Conservation (phyloP, 1,140 invertebrate genomes). For the Achroia grisella region DNA sequence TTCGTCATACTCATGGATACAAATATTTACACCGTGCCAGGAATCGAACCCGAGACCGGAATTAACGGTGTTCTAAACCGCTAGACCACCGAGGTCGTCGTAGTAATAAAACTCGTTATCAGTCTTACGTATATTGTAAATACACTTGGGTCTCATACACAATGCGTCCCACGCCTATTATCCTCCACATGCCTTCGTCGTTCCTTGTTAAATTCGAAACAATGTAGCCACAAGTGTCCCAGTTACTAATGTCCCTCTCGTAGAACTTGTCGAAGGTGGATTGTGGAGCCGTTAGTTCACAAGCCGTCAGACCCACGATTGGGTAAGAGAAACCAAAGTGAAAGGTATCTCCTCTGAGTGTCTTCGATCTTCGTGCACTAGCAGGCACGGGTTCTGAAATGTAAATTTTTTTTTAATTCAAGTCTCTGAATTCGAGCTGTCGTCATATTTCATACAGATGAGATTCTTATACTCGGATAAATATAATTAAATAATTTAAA, state of each 20-base stretch:
- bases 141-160: constrained; percentile 29
- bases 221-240: constrained; percentile 32
- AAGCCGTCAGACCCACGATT: constrained; percentile 29
- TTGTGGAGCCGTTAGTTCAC: constrained; percentile 33
- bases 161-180: constrained; percentile 43
- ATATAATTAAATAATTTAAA: too few relatives aligned
- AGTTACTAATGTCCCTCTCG: constrained; percentile 16
- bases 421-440: too few relatives aligned
- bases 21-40: too few relatives aligned
- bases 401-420: constrained; percentile 6
- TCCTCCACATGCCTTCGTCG: constrained; percentile 42
- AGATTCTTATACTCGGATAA: too few relatives aligned
- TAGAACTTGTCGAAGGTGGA: constrained; percentile 39
- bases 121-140: constrained; percentile 9
- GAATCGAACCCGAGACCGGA: too few relatives aligned
- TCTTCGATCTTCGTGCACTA: constrained; percentile 5
- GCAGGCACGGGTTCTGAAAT: constrained; percentile 33
- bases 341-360: constrained; percentile 27
- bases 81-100: too few relatives aligned
- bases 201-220: constrained; percentile 34
- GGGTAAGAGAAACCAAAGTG: constrained; percentile 32
- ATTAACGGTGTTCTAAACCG: too few relatives aligned
- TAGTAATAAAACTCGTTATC: too few relatives aligned
- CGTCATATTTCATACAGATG: too few relatives aligned
- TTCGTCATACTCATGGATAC: too few relatives aligned